phyloP scores from a whole-genome alignment of 2,797 vertebrate species.

The Borostomias antarcticus region DNA sequence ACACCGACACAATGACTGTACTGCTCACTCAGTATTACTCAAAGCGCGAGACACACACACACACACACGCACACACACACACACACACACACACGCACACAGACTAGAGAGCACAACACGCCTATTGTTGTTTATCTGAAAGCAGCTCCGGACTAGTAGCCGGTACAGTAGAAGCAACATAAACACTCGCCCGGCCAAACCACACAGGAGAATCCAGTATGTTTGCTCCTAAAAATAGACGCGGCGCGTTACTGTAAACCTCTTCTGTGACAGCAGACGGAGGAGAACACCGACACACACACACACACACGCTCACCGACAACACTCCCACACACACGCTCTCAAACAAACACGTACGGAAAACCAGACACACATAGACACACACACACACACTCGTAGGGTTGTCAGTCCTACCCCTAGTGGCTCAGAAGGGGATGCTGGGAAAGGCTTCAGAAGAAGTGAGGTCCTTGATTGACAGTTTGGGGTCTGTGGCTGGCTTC shows the following conservation, averaged over 20 bases:
- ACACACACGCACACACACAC: conserved; percentile 4
- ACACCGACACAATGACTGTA: neutral
- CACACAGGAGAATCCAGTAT: conserved; percentile 21
- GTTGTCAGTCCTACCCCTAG: conserved; percentile 40
- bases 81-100: no score
- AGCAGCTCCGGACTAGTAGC: conserved; percentile 35
- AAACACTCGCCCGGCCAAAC: neutral
- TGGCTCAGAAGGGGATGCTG: conserved; percentile 22
- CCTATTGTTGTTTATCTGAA: no score
- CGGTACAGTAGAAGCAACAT: no score
- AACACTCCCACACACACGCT: conserved; percentile 4
- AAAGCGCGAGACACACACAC: conserved; percentile 36
- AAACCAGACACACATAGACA: conserved; percentile 52
- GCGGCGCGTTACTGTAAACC: conserved; percentile 53
- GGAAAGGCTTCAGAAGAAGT: conserved; percentile 49
- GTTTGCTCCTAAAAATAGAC: conserved; percentile 37
- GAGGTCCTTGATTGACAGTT: conserved; percentile 64
- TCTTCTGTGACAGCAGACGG: conserved; percentile 51
- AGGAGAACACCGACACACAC: conserved; percentile 53
- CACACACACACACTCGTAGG: conserved; percentile 48
- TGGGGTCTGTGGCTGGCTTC: conserved; percentile 74
- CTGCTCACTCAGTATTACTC: neutral
- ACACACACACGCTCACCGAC: conserved; percentile 32
- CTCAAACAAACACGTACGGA: conserved; percentile 44
- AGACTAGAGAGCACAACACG: no score